Evolutionary conservation across 2,888 invertebrate genomes (phyloP).

Genomic region (Acanthosepion esculentum): DNA sequence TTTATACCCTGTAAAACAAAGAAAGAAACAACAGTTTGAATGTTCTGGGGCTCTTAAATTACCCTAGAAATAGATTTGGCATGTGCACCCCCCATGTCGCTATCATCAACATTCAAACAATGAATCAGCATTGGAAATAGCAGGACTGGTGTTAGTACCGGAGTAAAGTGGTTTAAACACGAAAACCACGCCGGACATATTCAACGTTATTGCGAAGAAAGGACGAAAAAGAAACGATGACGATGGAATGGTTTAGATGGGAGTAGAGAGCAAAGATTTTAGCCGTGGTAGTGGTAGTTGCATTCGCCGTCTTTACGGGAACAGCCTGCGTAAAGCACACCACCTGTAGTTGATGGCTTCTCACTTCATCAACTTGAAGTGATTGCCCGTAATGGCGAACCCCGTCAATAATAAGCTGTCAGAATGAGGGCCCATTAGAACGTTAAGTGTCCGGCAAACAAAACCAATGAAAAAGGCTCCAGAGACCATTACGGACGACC

Average conservation of each 20-base stretch:
- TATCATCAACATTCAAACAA: background rate
- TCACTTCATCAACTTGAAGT: conserved; percentile 21
- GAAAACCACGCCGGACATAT: background rate
- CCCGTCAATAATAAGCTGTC: conserved; percentile 33
- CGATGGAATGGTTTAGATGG: background rate
- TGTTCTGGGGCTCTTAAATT: background rate
- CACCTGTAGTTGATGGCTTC: conserved; percentile 33
- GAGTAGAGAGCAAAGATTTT: background rate
- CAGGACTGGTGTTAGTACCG: background rate
- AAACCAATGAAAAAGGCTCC: background rate
- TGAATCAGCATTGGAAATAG: background rate
- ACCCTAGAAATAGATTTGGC: background rate
- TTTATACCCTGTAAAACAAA: no score
- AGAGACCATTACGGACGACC: background rate
- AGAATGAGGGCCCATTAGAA: conserved; percentile 12
- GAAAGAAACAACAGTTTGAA: no score
- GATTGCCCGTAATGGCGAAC: background rate
- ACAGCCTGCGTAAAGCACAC: background rate
- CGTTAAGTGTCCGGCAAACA: conserved; percentile 22
- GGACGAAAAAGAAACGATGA: background rate
- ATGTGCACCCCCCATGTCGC: fast-evolving
- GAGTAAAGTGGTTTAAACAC: background rate
- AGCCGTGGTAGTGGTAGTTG: background rate
- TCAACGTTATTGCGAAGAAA: background rate
- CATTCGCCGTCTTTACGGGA: background rate